These are phyloP conservation scores for Ctena decussata DNA, from an alignment of 2,888 invertebrate species.

Conservation along the genomic window DNA sequence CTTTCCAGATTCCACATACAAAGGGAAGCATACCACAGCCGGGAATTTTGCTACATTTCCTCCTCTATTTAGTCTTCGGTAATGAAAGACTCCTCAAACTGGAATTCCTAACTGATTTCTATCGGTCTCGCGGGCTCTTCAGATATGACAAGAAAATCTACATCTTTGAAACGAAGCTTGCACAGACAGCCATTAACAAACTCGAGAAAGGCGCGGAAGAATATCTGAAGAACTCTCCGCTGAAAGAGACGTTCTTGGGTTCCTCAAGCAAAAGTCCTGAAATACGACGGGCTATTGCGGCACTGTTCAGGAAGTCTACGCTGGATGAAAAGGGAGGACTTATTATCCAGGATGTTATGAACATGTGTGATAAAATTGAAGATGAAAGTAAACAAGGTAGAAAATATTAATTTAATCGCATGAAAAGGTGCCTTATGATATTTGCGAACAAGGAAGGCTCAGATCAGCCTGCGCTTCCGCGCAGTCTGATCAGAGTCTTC, in stretches of 20 bases:
- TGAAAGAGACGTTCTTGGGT: constrained; percentile 72
- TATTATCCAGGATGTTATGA: constrained; percentile 68
- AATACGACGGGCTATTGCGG: constrained; percentile 69
- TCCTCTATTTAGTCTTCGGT: constrained; percentile 48
- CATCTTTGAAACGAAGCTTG: constrained; percentile 68
- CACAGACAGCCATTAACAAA: constrained; percentile 71
- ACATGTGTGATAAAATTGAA: constrained; percentile 65
- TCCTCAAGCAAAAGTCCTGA: constrained; percentile 73
- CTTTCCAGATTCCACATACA: constrained; percentile 44
- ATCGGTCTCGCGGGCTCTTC: constrained; percentile 64
- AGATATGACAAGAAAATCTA: constrained; percentile 70
- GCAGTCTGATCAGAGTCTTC: too few relatives aligned
- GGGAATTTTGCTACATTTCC: constrained; percentile 21
- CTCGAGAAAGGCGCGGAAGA: constrained; percentile 74
- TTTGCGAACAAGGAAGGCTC: too few relatives aligned
- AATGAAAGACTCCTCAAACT: constrained; percentile 66
- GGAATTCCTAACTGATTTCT: constrained; percentile 71
- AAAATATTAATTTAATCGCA: too few relatives aligned
- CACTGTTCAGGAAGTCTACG: constrained; percentile 70
- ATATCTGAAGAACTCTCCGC: constrained; percentile 70
- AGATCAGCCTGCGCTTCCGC: too few relatives aligned
- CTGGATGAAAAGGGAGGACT: constrained; percentile 64
- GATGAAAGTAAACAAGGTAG: constrained; percentile 32
- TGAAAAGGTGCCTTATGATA: too few relatives aligned
- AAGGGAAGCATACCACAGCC: constrained; percentile 60